phyloP scores from a whole-genome alignment of 2,113 vertebrate genomes.

The Ploceus nigricollis region DNA sequence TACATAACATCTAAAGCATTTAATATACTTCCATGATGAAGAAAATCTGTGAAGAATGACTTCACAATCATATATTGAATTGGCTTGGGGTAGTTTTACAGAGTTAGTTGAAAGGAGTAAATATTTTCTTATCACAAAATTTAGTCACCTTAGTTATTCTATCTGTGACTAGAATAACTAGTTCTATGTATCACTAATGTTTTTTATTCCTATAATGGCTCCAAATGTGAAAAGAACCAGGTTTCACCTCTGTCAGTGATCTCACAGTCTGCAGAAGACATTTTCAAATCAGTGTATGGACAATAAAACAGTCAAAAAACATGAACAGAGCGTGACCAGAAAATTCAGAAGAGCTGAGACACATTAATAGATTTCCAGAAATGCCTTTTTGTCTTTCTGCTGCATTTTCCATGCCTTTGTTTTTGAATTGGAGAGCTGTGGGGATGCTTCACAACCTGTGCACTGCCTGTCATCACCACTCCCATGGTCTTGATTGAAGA shows the following conservation, averaged over 20 bases:
- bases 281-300: background rate
- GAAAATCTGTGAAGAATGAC: background rate
- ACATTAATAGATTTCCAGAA: background rate
- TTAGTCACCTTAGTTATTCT: background rate
- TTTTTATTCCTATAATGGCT: background rate
- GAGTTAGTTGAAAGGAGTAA: background rate
- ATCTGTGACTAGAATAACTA: no score
- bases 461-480: background rate
- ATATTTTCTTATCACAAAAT: background rate
- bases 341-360: background rate
- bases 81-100: background rate
- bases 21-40: background rate
- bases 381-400: background rate
- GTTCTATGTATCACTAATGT: background rate
- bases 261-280: background rate
- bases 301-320: background rate
- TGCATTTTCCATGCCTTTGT: background rate
- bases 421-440: background rate
- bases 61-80: background rate
- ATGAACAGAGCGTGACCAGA: background rate
- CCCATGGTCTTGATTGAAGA: background rate
- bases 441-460: background rate
- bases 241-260: background rate
- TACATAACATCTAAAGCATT: background rate
- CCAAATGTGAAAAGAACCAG: rapidly evolving